Percentiles rank a stretch among this genome's conserved stretches.
Conservation (phyloP, 92 coral and sea anemone genomes). For the Epizoanthus scotinus region DNA sequence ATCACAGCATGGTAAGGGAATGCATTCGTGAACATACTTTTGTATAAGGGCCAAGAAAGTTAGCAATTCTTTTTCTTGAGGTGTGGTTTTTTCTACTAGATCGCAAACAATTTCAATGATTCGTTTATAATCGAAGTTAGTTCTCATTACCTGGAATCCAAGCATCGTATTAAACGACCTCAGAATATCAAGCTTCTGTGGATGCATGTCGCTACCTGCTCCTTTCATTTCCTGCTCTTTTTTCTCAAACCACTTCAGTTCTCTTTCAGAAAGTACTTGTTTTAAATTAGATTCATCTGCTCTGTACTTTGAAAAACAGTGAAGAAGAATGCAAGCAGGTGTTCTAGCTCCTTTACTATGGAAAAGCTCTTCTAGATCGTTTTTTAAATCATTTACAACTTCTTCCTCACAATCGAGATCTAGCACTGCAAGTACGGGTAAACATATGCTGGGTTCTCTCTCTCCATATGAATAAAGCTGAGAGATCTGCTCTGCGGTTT, state of each 20-base stretch:
- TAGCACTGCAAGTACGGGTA: constrained; percentile 31
- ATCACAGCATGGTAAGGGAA: constrained; percentile 41
- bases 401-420: constrained; percentile 35
- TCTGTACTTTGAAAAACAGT: constrained; percentile 30
- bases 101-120: constrained; percentile 30
- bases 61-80: constrained; percentile 26
- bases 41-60: constrained; percentile 29
- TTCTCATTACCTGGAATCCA: constrained; percentile 45
- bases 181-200: background rate
- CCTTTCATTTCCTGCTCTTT: constrained; percentile 30
- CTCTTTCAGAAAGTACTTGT: constrained; percentile 35
- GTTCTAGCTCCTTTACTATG: constrained; percentile 37
- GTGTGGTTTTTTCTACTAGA: constrained; percentile 22
- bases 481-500: constrained; percentile 32
- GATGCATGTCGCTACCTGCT: background rate
- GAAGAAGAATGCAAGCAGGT: constrained; percentile 46
- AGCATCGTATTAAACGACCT: constrained; percentile 39
- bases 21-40: constrained; percentile 28
- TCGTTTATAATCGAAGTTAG: constrained; percentile 24
- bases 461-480: constrained; percentile 29
- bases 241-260: constrained; percentile 37
- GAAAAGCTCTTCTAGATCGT: constrained; percentile 35
- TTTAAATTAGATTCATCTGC: constrained; percentile 34
- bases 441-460: constrained; percentile 24
- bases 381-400: constrained; percentile 25